phyloP scores from a whole-genome alignment of 2,113 vertebrate species.

The Callorhinus ursinus region DNA sequence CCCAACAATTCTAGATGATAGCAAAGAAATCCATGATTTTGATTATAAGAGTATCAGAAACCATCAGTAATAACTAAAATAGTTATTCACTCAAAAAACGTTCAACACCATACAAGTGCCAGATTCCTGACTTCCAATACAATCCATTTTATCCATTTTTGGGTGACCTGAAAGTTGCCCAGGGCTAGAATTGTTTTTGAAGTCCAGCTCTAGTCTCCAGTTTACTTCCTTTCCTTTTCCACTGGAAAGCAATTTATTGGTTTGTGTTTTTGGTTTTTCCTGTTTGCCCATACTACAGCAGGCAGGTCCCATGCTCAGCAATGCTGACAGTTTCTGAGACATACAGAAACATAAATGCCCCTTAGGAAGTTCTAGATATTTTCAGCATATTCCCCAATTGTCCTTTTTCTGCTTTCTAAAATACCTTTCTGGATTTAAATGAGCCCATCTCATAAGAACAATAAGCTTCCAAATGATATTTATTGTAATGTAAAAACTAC shows the following conservation, averaged over 20 bases:
- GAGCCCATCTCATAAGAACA: conserved; percentile 4
- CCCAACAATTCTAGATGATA: background rate
- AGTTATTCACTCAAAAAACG: background rate
- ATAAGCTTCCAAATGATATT: conserved; percentile 31
- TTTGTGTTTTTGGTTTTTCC: background rate
- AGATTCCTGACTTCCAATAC: background rate
- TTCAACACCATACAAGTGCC: background rate
- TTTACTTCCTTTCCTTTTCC: background rate
- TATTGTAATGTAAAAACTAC: background rate
- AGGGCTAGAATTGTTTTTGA: background rate
- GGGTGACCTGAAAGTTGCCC: background rate
- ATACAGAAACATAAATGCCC: background rate
- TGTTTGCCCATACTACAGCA: background rate
- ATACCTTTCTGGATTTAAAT: conserved; percentile 29
- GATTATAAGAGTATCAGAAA: background rate
- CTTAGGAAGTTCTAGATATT: background rate
- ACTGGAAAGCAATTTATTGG: background rate
- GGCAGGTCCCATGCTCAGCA: background rate
- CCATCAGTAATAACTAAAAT: background rate
- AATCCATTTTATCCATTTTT: background rate
- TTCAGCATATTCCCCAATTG: background rate
- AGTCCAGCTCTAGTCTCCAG: background rate
- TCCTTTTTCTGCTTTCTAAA: background rate
- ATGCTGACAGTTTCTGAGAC: background rate
- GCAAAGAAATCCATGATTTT: background rate